A percentile compares a stretch with the other conserved stretches of the same genome.
phyloP scores from a whole-genome alignment of 2,113 vertebrate species.

The Tauraco erythrolophus region DNA sequence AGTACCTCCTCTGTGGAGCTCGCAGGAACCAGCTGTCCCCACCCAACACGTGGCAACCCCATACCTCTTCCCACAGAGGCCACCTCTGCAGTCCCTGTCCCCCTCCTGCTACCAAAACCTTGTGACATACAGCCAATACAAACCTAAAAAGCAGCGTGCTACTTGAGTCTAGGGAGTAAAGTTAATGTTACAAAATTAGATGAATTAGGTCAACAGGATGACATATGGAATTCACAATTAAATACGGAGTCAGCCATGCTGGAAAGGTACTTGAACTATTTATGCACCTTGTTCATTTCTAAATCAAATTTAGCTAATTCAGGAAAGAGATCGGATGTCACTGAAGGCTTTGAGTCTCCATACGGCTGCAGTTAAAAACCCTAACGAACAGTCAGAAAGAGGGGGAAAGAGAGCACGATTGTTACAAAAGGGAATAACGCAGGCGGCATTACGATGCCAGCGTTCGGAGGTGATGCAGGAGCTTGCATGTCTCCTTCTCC shows the following conservation, averaged over 20 bases:
- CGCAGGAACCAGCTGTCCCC: not conserved
- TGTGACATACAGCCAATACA: rapidly evolving
- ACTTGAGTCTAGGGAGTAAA: not conserved
- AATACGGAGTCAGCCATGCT: not conserved
- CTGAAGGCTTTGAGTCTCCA: not conserved
- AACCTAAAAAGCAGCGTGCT: not conserved
- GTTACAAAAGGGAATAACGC: rapidly evolving
- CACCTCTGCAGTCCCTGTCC: no score
- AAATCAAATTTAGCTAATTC: not conserved
- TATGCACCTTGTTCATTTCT: not conserved
- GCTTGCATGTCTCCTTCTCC: rapidly evolving
- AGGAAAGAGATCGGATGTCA: not conserved
- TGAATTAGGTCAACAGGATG: not conserved
- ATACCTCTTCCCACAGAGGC: not conserved
- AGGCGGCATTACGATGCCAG: rapidly evolving
- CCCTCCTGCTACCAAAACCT: not conserved
- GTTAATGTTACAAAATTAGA: not conserved
- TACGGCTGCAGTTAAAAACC: not conserved
- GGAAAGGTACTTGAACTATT: not conserved
- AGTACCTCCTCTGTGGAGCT: rapidly evolving
- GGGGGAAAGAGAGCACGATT: rapidly evolving
- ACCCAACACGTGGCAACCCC: not conserved
- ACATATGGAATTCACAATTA: not conserved
- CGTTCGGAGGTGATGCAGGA: rapidly evolving
- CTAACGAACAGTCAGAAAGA: not conserved